A percentile compares a stretch with the other conserved stretches of the same genome.
These are phyloP conservation scores for Drosophila fulvimacula DNA, from an alignment of 2,888 invertebrate genomes.

Conservation along the genomic window DNA sequence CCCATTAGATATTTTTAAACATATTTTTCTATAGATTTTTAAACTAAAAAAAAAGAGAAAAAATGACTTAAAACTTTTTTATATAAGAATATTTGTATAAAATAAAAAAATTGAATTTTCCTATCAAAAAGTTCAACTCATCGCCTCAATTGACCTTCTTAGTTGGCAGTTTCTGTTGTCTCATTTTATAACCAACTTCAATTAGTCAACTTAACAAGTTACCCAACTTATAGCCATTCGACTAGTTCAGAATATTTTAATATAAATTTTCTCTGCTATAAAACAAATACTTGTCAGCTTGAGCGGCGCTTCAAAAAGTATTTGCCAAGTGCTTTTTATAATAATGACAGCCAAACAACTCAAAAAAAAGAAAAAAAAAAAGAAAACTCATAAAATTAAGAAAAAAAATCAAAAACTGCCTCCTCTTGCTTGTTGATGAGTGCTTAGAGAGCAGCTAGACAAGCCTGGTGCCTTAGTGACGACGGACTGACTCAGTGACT, in stretches of 20 bases:
- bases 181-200: not conserved
- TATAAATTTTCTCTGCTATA: constrained; percentile 65
- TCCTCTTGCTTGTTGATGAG: constrained; percentile 47
- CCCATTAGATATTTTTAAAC: too few species aligned
- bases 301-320: constrained; percentile 66
- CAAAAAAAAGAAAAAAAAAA: constrained; percentile 2
- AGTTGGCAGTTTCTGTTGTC: too few species aligned
- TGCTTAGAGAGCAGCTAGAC: constrained; percentile 40
- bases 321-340: constrained; percentile 74
- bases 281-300: constrained; percentile 62
- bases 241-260: constrained; percentile 58
- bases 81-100: not conserved
- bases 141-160: not conserved
- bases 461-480: constrained; percentile 34
- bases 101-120: not conserved
- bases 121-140: not conserved
- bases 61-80: not conserved
- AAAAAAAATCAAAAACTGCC: constrained; percentile 3
- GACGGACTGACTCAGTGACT: constrained; percentile 15
- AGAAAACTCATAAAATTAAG: constrained; percentile 51
- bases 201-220: not conserved
- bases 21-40: not conserved
- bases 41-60: not conserved
- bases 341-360: constrained; percentile 59
- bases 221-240: not conserved